phyloP scores from a whole-genome alignment of 92 coral and sea anemone species.

The Galaxea fascicularis region DNA sequence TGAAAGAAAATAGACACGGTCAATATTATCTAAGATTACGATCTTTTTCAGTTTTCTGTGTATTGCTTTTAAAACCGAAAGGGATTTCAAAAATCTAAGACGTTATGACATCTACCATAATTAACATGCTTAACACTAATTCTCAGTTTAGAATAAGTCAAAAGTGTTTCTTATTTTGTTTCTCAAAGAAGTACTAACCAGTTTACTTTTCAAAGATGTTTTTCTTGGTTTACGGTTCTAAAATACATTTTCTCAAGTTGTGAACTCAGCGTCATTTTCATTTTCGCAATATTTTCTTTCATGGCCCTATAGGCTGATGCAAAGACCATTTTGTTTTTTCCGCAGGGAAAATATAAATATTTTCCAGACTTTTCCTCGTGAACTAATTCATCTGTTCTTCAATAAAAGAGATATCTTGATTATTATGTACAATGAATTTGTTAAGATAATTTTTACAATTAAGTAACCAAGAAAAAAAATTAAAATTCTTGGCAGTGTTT shows the following conservation, averaged over 20 bases:
- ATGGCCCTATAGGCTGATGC: no score
- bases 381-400: background rate
- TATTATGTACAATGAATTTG: background rate
- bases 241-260: background rate
- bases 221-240: background rate
- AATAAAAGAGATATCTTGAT: background rate
- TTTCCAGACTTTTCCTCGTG: background rate
- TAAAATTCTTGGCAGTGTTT: background rate
- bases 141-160: background rate
- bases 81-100: background rate
- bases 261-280: no score
- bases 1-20: background rate
- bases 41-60: background rate
- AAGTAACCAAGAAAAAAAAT: background rate
- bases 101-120: background rate
- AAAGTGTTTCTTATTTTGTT: background rate
- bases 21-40: constrained; percentile 7
- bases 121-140: background rate
- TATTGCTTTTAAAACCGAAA: background rate
- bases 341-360: background rate
- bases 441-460: background rate
- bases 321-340: background rate
- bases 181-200: background rate
- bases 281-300: background rate
- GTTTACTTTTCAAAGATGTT: background rate